Conservation (phyloP, 64 coral and sea anemone genomes). For the Montipora efflorescens region DNA sequence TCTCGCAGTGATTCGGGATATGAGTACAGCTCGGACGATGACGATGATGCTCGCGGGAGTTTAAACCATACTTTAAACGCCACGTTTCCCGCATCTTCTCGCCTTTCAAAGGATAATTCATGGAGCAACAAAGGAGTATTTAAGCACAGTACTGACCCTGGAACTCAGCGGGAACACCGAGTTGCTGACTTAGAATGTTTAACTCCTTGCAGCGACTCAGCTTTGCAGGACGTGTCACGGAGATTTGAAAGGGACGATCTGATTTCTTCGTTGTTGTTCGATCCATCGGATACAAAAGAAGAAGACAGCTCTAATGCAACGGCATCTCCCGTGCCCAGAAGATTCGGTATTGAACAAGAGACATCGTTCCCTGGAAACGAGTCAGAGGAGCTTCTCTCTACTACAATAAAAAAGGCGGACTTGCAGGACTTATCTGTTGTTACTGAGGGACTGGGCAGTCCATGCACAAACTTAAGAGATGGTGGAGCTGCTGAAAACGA, state of each 20-base stretch:
- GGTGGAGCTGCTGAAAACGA: neutral
- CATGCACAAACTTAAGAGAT: neutral
- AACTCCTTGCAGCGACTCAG: neutral
- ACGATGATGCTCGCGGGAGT: constrained; percentile 4
- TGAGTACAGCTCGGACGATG: constrained; percentile 52
- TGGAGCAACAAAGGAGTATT: constrained; percentile 12
- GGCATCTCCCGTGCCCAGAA: too few species aligned
- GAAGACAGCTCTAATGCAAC: neutral
- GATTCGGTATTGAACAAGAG: neutral
- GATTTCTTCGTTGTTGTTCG: neutral
- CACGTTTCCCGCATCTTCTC: neutral
- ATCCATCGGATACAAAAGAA: neutral
- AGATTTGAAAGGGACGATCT: neutral
- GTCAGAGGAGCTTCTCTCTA: too few species aligned
- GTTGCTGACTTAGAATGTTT: neutral
- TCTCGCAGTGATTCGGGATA: constrained; percentile 40
- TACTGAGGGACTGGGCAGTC: neutral
- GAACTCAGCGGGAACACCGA: neutral
- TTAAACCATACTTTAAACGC: neutral
- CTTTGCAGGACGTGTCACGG: neutral
- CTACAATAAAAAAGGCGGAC: neutral
- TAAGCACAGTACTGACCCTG: constrained; percentile 25
- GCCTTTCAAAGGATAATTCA: neutral
- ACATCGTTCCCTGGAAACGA: neutral
- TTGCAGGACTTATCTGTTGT: too few species aligned